A percentile compares a stretch with the other conserved stretches of the same genome.
phyloP scores from a whole-genome alignment of 1,140 invertebrate genomes.

The Telenomus remus region DNA sequence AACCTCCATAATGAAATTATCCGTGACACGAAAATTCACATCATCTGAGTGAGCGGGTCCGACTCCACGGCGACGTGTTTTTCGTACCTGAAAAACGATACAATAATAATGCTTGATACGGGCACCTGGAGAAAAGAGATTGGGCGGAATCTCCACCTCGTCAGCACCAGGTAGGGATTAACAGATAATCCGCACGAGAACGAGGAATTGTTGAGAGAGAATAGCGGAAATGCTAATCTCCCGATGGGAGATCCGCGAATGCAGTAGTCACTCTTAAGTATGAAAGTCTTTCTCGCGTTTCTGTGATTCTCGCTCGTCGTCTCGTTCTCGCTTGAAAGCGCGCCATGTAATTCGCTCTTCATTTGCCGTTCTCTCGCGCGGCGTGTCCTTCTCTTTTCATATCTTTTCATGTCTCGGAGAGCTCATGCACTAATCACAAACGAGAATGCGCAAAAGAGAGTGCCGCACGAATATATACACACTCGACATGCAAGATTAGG shows the following conservation, averaged over 20 bases:
- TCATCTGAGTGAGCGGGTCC: constrained; percentile 36
- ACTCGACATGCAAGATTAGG: constrained; percentile 64
- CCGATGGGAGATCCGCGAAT: constrained; percentile 72
- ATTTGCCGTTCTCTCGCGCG: constrained; percentile 39
- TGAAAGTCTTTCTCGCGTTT: constrained; percentile 57
- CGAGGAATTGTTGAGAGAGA: constrained; percentile 74
- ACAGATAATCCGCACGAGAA: constrained; percentile 73
- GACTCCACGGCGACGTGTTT: constrained; percentile 45
- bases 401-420: constrained; percentile 47
- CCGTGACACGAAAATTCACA: constrained; percentile 21
- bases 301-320: constrained; percentile 53
- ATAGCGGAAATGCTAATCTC: constrained; percentile 75
- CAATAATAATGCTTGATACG: constrained; percentile 66
- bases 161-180: constrained; percentile 66
- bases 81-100: constrained; percentile 58
- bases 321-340: constrained; percentile 55
- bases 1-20: constrained; percentile 47
- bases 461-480: constrained; percentile 37
- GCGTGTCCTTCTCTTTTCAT: constrained; percentile 40
- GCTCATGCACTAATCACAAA: constrained; percentile 55
- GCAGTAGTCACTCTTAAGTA: constrained; percentile 61
- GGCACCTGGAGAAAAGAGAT: constrained; percentile 64
- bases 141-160: constrained; percentile 61
- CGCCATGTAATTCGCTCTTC: constrained; percentile 50
- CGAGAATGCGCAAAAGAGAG: constrained; percentile 60